Evolutionary conservation across 1,140 invertebrate species (phyloP), one percentile per base, ranked within the genome.

Genomic region (Wasmannia auropunctata): DNA sequence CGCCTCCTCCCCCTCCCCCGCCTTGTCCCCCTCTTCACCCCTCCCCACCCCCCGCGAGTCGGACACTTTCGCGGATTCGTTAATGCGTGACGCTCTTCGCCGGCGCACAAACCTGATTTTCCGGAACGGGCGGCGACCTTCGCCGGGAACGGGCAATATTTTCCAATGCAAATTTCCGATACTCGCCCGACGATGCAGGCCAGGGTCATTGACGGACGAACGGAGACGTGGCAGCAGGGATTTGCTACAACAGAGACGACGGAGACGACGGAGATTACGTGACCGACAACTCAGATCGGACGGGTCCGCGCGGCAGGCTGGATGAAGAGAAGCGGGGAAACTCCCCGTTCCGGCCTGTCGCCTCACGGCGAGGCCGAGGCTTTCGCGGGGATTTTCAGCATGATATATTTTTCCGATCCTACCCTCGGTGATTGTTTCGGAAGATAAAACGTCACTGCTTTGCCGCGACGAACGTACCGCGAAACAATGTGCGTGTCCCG

Each of bases 111-210:
- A 86, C 54, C 70, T 49, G 80, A 87, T 87, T 85, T 84, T 56
- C 86, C 22, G 34, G 51, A 72, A 49, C 69, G 31, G 40, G 19
- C n/a, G 40, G 19, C n/a, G 80, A 84, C 49, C 56, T 80, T 80
- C 60, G n/a, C 16, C n/a, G n/a, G 6, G 51, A 40, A 43, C 31
- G 19, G 28, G 8, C 49, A 51, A 54, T 40, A 25, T 87, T 74
- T 80, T 67, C 40, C 72, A 62, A 87, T 87, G 86, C 49, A 86
- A 87, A 87, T 87, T 34, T 51, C 86, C 19, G 54, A 74, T 72
- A 72, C 25, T 19, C n/a, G 4, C 37, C 22, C 74, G 22, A 76
- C 54, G 72, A 58, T 19, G 54, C 25, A 11, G 43, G 46, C 63
- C 72, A 83, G 84, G 85, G 74, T 69, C 70, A 86, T 60, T 65